phyloP scores from a whole-genome alignment of 2,113 vertebrate genomes.

The Myiozetetes cayanensis region DNA sequence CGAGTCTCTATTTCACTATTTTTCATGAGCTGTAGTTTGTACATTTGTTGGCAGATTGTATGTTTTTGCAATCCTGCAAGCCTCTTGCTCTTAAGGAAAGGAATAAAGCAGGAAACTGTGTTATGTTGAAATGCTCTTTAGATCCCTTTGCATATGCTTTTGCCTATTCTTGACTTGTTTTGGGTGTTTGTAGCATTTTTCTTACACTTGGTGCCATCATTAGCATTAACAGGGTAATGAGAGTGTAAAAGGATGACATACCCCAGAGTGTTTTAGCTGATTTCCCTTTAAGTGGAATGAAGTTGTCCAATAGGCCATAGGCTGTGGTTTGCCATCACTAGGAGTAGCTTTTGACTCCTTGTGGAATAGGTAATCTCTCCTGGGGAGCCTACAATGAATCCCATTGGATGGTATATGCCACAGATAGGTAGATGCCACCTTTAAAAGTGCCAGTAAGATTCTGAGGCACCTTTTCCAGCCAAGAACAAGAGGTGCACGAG shows the following conservation, averaged over 20 bases:
- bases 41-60: constrained; percentile 13
- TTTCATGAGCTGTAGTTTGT: constrained; percentile 35
- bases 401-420: neutral
- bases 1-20: neutral
- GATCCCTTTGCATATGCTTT: neutral
- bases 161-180: neutral
- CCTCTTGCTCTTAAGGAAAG: constrained; percentile 32
- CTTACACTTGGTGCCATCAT: neutral
- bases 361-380: neutral
- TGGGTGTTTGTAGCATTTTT: constrained; percentile 5
- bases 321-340: neutral
- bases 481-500: neutral
- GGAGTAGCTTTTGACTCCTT: neutral
- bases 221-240: constrained; percentile 3
- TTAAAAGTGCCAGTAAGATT: neutral
- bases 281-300: constrained; percentile 37
- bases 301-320: constrained; percentile 16
- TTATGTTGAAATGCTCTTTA: neutral
- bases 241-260: neutral
- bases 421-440: neutral
- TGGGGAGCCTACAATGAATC: neutral
- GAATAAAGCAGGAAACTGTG: neutral
- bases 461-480: constrained; percentile 1
- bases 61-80: neutral
- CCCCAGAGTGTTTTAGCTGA: neutral